These are phyloP conservation scores for Drosophila borborema DNA, from an alignment of 2,888 invertebrate genomes.

Conservation along the genomic window DNA sequence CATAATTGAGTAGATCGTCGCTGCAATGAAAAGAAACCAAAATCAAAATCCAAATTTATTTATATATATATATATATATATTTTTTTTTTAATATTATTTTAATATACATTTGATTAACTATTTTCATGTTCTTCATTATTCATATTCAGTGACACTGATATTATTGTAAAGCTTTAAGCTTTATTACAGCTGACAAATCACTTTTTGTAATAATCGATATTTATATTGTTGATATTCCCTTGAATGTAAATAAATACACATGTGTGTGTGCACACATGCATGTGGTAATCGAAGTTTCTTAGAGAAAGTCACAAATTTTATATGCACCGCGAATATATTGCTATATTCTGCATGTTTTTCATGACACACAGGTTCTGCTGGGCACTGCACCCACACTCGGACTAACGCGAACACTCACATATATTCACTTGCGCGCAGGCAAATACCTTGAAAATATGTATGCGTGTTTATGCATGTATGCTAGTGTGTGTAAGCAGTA, in stretches of 20 bases:
- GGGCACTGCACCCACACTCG: slow-evolving; percentile 36
- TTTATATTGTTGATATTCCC: not conserved
- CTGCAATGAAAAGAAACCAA: slow-evolving; percentile 54
- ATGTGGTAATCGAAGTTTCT: not conserved
- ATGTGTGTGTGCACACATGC: not conserved
- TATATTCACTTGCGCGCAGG: slow-evolving; percentile 17
- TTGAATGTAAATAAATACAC: slow-evolving; percentile 4
- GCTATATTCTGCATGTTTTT: slow-evolving; percentile 27
- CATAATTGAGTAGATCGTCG: slow-evolving; percentile 85
- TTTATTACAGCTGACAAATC: not conserved
- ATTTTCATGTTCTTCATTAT: not conserved
- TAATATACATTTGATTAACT: not conserved
- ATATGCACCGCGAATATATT: slow-evolving; percentile 1
- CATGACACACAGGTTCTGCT: slow-evolving; percentile 32
- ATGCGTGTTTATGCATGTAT: slow-evolving; percentile 8
- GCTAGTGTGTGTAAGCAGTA: slow-evolving; percentile 7
- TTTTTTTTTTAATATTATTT: too few relatives aligned
- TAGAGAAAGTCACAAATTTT: slow-evolving; percentile 4
- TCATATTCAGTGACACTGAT: not conserved
- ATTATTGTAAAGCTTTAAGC: not conserved
- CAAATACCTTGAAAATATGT: slow-evolving; percentile 53
- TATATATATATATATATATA: not conserved
- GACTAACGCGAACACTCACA: slow-evolving; percentile 9
- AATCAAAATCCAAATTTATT: slow-evolving; percentile 16
- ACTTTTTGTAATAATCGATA: slow-evolving; percentile 11